phyloP scores from a whole-genome alignment of 2,888 invertebrate genomes.

The Chesias legatella region DNA sequence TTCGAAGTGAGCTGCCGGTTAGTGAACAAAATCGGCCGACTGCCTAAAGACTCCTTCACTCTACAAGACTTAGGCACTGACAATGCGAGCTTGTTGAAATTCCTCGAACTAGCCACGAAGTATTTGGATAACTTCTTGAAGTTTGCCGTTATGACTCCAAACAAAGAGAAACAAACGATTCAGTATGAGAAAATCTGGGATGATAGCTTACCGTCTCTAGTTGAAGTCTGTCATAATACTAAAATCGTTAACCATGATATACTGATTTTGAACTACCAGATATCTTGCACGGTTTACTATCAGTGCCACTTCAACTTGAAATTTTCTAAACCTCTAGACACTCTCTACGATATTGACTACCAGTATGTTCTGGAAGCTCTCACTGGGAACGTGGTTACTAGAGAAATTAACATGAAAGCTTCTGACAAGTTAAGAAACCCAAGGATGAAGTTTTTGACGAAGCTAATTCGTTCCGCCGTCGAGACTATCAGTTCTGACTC shows the following conservation, averaged over 20 bases:
- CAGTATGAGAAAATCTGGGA: conserved; percentile 85
- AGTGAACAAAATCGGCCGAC: conserved; percentile 89
- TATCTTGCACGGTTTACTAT: conserved; percentile 88
- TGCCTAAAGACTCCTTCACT: conserved; percentile 92
- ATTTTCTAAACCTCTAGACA: conserved; percentile 84
- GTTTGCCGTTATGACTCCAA: conserved; percentile 57
- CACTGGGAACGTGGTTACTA: conserved; percentile 60
- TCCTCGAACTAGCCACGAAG: conserved; percentile 65
- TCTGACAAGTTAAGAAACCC: conserved; percentile 86
- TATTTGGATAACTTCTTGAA: conserved; percentile 71
- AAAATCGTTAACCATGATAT: conserved; percentile 87
- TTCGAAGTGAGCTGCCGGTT: conserved; percentile 88
- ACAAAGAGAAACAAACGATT: conserved; percentile 61
- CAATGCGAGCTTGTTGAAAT: conserved; percentile 79
- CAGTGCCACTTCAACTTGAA: conserved; percentile 89
- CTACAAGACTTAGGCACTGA: conserved; percentile 87
- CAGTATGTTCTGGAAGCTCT: conserved; percentile 79
- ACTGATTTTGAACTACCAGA: conserved; percentile 89
- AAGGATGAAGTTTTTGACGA: conserved; percentile 86
- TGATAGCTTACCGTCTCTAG: conserved; percentile 84
- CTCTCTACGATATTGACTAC: conserved; percentile 88
- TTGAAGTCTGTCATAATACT: conserved; percentile 89
- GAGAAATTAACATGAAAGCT: conserved; percentile 81
- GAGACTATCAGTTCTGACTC: conserved; percentile 83
- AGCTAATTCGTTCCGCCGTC: conserved; percentile 86